Evolutionary conservation across 1,140 invertebrate genomes (phyloP), one percentile per base, ranked within the genome.

Genomic region (Lepidostoma basale): DNA sequence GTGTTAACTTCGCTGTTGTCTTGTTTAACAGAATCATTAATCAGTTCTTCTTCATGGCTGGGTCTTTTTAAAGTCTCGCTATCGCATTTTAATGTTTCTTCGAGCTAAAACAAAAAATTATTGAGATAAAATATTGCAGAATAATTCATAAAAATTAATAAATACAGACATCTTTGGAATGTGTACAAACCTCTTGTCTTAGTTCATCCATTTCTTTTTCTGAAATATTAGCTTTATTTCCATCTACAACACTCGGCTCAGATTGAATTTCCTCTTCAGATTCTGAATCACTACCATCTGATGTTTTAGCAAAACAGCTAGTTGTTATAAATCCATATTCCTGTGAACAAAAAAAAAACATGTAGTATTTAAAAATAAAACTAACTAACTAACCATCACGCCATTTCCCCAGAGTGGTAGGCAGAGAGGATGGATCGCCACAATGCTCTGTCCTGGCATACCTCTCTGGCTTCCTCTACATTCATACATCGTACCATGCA

Each of bases 161-260:
- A n/a, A n/a, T n/a, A n/a, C n/a, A n/a, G n/a, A n/a, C n/a, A n/a
- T n/a, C n/a, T n/a, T n/a, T n/a, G n/a, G n/a, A n/a, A n/a, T n/a
- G 5, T 9, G 42, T 40, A 58, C 33, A 54, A 68, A 84, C 78
- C 76, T 86, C 77, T 71, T 78, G 74, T 25, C 85, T 84, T 4
- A 85, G 79, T 59, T 83, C 80, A n/a, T 81, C 80, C 12, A 85
- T 74, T 65, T 86, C 78, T 59, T 81, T 77, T 56, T 84, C 80
- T 2, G 77, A 74, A 40, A 76, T 77, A 16, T 79, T 75, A 42
- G 70, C 72, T 72, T 70, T 74, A 20, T 76, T 75, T n/a, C 78
- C 76, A 23, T 78, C 76, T 49, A n/a, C n/a, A n/a, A n/a, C n/a
- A n/a, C n/a, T n/a, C n/a, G 67, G 75, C 54, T 65, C 74, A 23